Evolutionary conservation across 1,140 invertebrate genomes (phyloP).

Genomic region (Phortica variegata): DNA sequence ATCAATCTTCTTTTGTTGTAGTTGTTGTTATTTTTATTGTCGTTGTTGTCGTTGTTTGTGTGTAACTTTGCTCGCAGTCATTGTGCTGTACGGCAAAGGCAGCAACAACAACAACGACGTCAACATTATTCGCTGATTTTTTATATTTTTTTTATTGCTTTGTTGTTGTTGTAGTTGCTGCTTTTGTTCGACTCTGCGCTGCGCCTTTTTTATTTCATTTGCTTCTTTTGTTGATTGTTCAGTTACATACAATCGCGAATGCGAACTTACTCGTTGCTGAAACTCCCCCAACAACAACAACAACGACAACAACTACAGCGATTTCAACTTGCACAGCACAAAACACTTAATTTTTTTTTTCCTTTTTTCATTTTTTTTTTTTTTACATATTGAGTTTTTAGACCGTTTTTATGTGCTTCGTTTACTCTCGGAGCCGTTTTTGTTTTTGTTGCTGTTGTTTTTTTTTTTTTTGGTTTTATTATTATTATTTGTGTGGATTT

Average conservation of each 20-base stretch:
- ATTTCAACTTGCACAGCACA: conserved; percentile 8
- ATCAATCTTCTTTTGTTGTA: conserved; percentile 29
- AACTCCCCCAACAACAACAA: conserved; percentile 18
- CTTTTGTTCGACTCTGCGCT: conserved; percentile 20
- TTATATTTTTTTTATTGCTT: background rate
- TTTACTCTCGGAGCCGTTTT: too few species aligned
- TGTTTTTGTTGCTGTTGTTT: background rate
- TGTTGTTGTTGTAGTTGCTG: background rate
- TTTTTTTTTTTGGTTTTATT: background rate
- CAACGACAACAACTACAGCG: conserved; percentile 11
- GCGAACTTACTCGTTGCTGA: too few species aligned
- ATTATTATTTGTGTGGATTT: conserved; percentile 29
- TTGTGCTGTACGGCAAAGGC: too few species aligned
- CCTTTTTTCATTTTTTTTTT: too few species aligned
- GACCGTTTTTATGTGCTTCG: too few species aligned
- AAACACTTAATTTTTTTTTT: too few species aligned
- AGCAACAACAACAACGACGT: too few species aligned
- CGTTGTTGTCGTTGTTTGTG: conserved; percentile 1
- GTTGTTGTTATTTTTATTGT: conserved; percentile 15
- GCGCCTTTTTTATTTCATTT: conserved; percentile 7
- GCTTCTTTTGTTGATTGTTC: conserved; percentile 19
- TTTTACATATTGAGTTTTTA: too few species aligned
- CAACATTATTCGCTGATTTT: too few species aligned
- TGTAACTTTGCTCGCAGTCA: background rate
- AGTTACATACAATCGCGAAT: conserved; percentile 2